Base-by-base conservation (phyloP, 2,113 vertebrate genomes). In the Gymnarchus niloticus region DNA sequence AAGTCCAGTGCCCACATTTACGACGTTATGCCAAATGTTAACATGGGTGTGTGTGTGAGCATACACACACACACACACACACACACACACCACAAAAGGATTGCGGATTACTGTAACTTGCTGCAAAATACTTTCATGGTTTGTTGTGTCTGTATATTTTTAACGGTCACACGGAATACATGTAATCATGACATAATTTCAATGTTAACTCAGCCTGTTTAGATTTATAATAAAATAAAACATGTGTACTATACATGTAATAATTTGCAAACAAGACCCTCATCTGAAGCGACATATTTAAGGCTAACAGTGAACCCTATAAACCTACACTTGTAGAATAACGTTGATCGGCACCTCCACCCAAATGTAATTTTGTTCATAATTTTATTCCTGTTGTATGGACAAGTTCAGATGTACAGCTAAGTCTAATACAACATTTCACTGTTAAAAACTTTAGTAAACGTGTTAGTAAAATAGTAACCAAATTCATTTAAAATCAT, bases 21-120 rank as follows among this genome's bases (percentile, higher is more conserved):
- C 61, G 52, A 12, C 23, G 41, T 17, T 44, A 83, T 83, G 82
- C 56, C 82, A 56, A 83, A 83, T 46, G 56, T 56, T 82, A 82
- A 59, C 82, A 83, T 57, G 81, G 28, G 33, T 83, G 37, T 83
- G 54, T 57, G 37, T 56, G 19, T 49, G 9, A 19, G 28, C 41
- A 19, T 76, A 19, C 28, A 6, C 28, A 19, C 14, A 44, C 14
- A 44, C 12, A 59, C 21, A 25, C 2, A 28, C 57, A 57, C 56
- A 57, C 56, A 57, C 23, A 12, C 2, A 61, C 0, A 49, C 23
- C 48, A 44, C 7, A 28, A 52, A 33, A 33, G 12, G 49, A 25
- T 2, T 21, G 49, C 78, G 33, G 23, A 25, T 81, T 81, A 81
- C 80, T 33, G 14, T 52, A 14, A 54, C 49, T 54, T 52, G 12